Evolutionary conservation across 2,888 invertebrate species (phyloP), one percentile per base, ranked within the genome.

Genomic region (Eristalis arbustorum): DNA sequence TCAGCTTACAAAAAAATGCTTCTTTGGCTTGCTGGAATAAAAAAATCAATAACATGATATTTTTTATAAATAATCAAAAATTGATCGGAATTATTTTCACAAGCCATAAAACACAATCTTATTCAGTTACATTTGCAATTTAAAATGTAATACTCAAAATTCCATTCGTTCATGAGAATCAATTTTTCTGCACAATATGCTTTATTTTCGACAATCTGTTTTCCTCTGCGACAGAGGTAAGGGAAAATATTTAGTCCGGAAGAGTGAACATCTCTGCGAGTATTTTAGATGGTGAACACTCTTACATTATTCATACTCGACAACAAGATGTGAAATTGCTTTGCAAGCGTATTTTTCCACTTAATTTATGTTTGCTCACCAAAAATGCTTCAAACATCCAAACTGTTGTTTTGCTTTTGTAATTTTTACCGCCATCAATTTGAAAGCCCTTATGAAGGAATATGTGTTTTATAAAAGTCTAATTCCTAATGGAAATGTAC

Each of bases 161-260:
- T 40, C 14, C 40, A 13, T 64, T 25, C 23, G 2, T 40, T 42
- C 49, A 49, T 25, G 22, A 42, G 14, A 25, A 42, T 13, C 66
- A 66, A 66, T 66, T 25, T 18, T 42, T 66, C 42, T 31, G 31
- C 40, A 66, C 66, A 66, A 42, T 66, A 25, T 14, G 22, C 25
- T 66, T 25, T 42, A 66, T 66, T 22, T 22, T 34, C 62, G 62
- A 63, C 62, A 63, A n/a, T 63, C 23, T 64, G 64, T 66, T 42
- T 23, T 3, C 18, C 18, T 49, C 49, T 18, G 49, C n/a, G 40
- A 14, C 14, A 5, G 5, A 11, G 25, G 23, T 14, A 42, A 22
- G 23, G 40, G 42, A 66, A 40, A 28, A 66, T 23, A 49, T 66
- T 66, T 66, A 66, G n/a, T 28, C 49, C 66, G 42, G 49, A 25